phyloP scores from a whole-genome alignment of 2,113 vertebrate genomes.

The Myotis brandtii region DNA sequence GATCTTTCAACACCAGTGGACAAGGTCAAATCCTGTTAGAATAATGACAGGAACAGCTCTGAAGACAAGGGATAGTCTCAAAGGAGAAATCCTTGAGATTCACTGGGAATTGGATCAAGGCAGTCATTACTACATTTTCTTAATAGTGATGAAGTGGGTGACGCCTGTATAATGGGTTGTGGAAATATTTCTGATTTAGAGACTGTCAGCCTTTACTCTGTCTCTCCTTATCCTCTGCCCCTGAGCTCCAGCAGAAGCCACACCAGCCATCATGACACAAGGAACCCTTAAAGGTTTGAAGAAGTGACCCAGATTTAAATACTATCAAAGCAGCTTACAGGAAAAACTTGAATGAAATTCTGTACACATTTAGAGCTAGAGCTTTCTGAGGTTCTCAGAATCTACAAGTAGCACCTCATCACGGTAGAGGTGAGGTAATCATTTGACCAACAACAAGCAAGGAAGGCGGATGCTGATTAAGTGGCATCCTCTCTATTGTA shows the following conservation, averaged over 20 bases:
- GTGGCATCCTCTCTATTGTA: neutral
- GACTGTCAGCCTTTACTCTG: neutral
- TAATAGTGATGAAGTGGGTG: neutral
- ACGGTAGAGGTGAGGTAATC: neutral
- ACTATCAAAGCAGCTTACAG: neutral
- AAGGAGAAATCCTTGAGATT: neutral
- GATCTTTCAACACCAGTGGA: neutral
- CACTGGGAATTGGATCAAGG: neutral
- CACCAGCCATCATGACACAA: neutral
- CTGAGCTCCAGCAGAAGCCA: neutral
- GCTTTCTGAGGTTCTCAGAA: neutral
- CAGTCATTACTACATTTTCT: neutral
- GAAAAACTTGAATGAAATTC: neutral
- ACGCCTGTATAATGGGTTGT: neutral
- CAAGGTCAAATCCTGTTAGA: neutral
- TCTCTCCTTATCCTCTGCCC: neutral
- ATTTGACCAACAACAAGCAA: neutral
- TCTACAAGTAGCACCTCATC: constrained; percentile 5
- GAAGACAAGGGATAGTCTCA: neutral
- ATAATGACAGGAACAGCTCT: neutral
- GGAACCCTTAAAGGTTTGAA: neutral
- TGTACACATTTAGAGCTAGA: neutral
- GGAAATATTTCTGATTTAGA: neutral
- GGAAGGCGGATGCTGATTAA: rapidly evolving
- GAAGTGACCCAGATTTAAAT: neutral